A percentile compares a stretch with the other conserved stretches of the same genome.
These are phyloP conservation scores for Melanogrammus aeglefinus DNA, from an alignment of 2,797 vertebrate genomes.

Conservation along the genomic window DNA sequence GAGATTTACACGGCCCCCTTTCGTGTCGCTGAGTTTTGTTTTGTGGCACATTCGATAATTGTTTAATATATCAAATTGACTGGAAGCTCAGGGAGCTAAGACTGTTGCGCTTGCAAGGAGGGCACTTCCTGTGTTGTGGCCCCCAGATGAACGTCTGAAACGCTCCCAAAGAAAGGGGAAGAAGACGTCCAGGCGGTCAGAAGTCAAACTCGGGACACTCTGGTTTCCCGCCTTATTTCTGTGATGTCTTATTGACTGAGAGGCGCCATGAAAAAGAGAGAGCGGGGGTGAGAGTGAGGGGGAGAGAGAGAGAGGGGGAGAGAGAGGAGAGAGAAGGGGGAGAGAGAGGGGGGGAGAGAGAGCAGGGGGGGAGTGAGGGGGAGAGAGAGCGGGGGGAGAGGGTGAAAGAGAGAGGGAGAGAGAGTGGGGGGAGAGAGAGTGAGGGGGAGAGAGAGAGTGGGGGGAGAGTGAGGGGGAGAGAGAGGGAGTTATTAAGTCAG, in stretches of 20 bases:
- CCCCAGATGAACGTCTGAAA: slow-evolving; percentile 26
- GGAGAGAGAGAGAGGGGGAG: too few relatives aligned
- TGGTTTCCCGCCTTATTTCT: slow-evolving; percentile 44
- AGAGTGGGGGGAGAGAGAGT: too few relatives aligned
- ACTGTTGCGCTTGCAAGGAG: slow-evolving; percentile 31
- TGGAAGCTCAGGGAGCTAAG: slow-evolving; percentile 49
- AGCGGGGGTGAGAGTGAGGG: too few relatives aligned
- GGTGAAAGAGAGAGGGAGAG: too few relatives aligned
- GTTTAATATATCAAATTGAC: slow-evolving; percentile 78
- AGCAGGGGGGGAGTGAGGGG: too few relatives aligned
- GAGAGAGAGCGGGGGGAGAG: too few relatives aligned
- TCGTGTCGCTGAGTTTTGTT: slow-evolving; percentile 75
- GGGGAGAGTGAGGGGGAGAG: too few relatives aligned
- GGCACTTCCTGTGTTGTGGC: slow-evolving; percentile 40
- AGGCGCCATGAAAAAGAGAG: slow-evolving; percentile 22
- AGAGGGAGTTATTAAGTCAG: too few relatives aligned
- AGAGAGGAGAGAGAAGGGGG: too few relatives aligned
- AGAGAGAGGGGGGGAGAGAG: too few relatives aligned
- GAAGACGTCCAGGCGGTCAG: slow-evolving; percentile 20
- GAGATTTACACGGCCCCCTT: slow-evolving; percentile 70
- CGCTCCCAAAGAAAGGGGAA: neutral
- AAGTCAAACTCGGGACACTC: slow-evolving; percentile 38
- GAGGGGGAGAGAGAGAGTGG: too few relatives aligned
- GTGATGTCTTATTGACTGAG: slow-evolving; percentile 52
- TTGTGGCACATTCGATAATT: slow-evolving; percentile 78